phyloP scores from a whole-genome alignment of 2,113 vertebrate genomes.

The Bambusicola thoracicus region DNA sequence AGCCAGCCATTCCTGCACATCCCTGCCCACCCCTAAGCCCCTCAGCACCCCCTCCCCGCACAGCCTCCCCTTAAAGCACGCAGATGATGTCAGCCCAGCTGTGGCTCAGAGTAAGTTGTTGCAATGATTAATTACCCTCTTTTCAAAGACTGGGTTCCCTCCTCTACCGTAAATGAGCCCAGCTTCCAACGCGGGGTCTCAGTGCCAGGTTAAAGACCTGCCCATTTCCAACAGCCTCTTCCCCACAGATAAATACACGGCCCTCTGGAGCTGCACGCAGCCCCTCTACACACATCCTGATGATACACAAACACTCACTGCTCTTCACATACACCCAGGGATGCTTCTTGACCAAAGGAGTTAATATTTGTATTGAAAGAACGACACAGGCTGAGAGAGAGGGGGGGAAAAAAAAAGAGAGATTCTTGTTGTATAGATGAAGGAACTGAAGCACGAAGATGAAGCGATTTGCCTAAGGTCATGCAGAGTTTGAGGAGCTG shows the following conservation, averaged over 20 bases:
- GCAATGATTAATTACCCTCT: conserved; percentile 47
- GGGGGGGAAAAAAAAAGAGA: neutral
- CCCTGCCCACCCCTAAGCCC: neutral
- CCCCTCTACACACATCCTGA: neutral
- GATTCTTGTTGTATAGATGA: conserved; percentile 9
- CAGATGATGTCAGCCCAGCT: neutral
- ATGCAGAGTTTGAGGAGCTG: neutral
- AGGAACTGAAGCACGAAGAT: conserved; percentile 5
- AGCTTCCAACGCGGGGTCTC: neutral
- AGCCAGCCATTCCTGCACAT: neutral
- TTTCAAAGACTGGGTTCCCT: neutral
- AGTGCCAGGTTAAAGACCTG: conserved; percentile 47
- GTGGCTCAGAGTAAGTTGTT: neutral
- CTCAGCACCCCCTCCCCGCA: neutral
- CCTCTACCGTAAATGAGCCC: conserved; percentile 29
- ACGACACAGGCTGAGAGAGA: neutral
- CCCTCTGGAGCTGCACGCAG: neutral
- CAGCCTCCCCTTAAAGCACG: neutral
- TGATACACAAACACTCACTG: accelerated
- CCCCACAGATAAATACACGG: neutral
- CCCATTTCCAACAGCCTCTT: neutral
- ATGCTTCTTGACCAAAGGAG: conserved; percentile 30
- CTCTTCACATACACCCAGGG: neutral
- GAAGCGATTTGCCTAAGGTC: conserved; percentile 24
- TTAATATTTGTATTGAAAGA: neutral